These are phyloP conservation scores for Eupithecia tripunctaria DNA, from an alignment of 2,888 invertebrate species.

Conservation along the genomic window DNA sequence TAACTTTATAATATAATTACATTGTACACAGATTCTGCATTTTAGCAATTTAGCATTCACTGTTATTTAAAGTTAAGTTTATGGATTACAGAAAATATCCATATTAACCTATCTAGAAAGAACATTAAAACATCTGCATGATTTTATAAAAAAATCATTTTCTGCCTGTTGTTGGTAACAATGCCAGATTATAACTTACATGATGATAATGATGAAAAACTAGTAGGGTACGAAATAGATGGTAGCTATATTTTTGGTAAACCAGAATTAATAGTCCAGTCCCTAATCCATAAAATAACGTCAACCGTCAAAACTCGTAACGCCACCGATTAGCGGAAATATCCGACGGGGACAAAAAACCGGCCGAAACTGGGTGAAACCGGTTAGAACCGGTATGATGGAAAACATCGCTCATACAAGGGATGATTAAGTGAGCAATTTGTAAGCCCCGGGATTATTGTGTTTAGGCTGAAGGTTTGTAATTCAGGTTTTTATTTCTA, in stretches of 20 bases:
- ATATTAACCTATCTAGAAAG: too few species aligned
- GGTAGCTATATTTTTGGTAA: background rate
- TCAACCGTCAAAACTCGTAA: slow-evolving; percentile 57
- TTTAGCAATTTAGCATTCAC: too few species aligned
- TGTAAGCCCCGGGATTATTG: slow-evolving; percentile 49
- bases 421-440: slow-evolving; percentile 70
- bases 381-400: slow-evolving; percentile 53
- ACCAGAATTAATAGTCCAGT: slow-evolving; percentile 26
- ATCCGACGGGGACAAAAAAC: slow-evolving; percentile 61
- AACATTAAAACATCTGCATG: too few species aligned
- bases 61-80: too few species aligned
- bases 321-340: slow-evolving; percentile 62
- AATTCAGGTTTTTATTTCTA: slow-evolving; percentile 2
- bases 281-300: slow-evolving; percentile 37
- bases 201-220: background rate
- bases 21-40: too few species aligned
- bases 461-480: slow-evolving; percentile 23
- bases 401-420: slow-evolving; percentile 63
- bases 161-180: too few species aligned
- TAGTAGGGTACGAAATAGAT: background rate
- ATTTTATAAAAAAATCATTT: too few species aligned
- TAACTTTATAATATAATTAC: too few species aligned
- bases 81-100: too few species aligned
- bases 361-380: slow-evolving; percentile 28
- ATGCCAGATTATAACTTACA: too few species aligned